These are phyloP conservation scores for Mythimna vitellina DNA, from an alignment of 2,888 invertebrate genomes.

Conservation along the genomic window DNA sequence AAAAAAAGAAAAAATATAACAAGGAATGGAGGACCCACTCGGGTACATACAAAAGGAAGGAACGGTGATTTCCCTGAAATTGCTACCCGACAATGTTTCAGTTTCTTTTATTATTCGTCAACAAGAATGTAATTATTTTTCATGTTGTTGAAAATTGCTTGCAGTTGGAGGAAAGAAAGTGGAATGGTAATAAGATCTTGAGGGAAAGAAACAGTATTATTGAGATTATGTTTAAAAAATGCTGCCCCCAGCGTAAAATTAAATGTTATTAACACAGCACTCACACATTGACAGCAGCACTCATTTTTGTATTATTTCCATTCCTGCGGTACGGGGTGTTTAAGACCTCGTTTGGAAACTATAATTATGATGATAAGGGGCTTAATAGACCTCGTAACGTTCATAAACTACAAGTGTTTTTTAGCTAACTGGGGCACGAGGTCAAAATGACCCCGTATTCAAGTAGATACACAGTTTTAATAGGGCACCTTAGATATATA, in stretches of 20 bases:
- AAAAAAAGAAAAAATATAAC: constrained; percentile 29
- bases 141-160: constrained; percentile 42
- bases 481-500: no score
- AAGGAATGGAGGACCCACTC: constrained; percentile 37
- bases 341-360: no score
- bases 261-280: not conserved
- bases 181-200: constrained; percentile 25
- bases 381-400: no score
- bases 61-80: constrained; percentile 56
- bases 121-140: constrained; percentile 61
- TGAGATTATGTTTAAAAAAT: constrained; percentile 31
- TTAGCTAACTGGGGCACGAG: no score
- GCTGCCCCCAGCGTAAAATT: not conserved
- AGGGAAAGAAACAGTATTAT: constrained; percentile 4
- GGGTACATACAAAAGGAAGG: constrained; percentile 30
- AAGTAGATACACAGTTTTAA: no score
- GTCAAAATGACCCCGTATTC: no score
- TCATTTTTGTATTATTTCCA: no score
- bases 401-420: no score
- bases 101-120: constrained; percentile 62
- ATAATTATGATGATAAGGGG: no score
- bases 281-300: no score
- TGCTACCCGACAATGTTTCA: constrained; percentile 51
- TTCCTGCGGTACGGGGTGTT: no score
- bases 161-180: constrained; percentile 33